Base-by-base conservation (phyloP, 2,888 invertebrate genomes). In the Drosophila anomalata region DNA sequence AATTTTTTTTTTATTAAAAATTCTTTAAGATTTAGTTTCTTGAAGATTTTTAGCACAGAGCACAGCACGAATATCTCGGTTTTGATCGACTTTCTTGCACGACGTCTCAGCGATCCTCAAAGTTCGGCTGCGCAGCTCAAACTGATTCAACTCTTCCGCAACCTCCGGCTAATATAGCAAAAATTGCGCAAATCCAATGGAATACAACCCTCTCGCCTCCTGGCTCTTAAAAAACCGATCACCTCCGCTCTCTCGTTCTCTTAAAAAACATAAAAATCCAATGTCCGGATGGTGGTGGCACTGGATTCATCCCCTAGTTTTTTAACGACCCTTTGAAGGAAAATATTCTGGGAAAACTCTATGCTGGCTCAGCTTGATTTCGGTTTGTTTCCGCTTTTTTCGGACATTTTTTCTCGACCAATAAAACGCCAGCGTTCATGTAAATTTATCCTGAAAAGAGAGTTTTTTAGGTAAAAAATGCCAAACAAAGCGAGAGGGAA, bases 51-150 rank as follows among this genome's bases (percentile, higher is more conserved):
- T 59, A 57, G 58, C 57, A 58, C 57, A 59, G 51, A 51, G 61
- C 58, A 69, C 46, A 33, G 46, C 44, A 50, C 58, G 60, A 47
- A 20, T 42, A 22, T 55, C 56, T 71, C 39, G 59, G 36, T 51
- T 66, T 73, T 72, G 73, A 69, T 75, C 72, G 36, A 59, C 50
- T 65, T 50, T 63, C 36, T 63, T 42, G 48, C 52, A 72, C 78
- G 70, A 54, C 55, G 42, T 62, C 72, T 54, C 44, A 29, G 39
- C 71, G 87, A 88, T 87, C 88, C 74, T 74, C 75, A 70, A 90
- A 90, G 91, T 89, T 91, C 89, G 89, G 90, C 91, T 78, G 79
- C 86, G 76, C 76, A 73, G 90, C 90, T 78, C 91, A 90, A 91
- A 91, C 91, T 91, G 87, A 82, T 76, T 90, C 89, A 89, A 88